phyloP scores from a whole-genome alignment of 2,888 invertebrate species.

The Arge pagana region DNA sequence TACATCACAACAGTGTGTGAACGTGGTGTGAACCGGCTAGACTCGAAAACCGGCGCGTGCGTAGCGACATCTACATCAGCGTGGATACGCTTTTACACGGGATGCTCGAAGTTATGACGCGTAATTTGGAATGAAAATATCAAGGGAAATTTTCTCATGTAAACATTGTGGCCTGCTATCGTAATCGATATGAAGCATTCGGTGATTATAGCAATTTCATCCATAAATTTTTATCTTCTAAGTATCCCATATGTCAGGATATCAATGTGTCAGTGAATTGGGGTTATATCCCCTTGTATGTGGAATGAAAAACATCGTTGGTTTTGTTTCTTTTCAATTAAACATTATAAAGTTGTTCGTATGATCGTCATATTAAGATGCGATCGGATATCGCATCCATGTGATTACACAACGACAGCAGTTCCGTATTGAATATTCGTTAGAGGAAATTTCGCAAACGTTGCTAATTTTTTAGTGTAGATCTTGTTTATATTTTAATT shows the following conservation, averaged over 20 bases:
- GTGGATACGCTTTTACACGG: background rate
- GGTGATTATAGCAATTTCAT: conserved; percentile 12
- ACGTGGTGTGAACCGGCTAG: no score
- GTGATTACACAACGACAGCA: no score
- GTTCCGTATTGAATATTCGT: no score
- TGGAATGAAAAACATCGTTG: background rate
- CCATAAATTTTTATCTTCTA: background rate
- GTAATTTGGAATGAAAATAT: conserved; percentile 11
- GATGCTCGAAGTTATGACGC: conserved; percentile 14
- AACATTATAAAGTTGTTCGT: no score
- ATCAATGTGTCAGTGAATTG: conserved; percentile 21
- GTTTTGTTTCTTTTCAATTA: no score
- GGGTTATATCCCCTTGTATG: conserved; percentile 19
- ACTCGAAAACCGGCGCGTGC: background rate
- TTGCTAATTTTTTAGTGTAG: background rate
- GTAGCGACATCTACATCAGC: conserved; percentile 17
- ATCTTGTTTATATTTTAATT: background rate
- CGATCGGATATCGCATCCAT: no score
- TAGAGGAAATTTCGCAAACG: background rate
- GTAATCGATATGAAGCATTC: conserved; percentile 19
- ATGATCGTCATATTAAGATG: no score
- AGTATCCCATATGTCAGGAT: background rate
- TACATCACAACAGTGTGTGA: no score
- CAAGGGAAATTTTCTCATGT: conserved; percentile 10
- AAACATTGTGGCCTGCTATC: conserved; percentile 8